Evolutionary conservation across 2,113 vertebrate species (phyloP), one percentile per base, ranked within the genome.

Genomic region (Oreochromis spilurus): DNA sequence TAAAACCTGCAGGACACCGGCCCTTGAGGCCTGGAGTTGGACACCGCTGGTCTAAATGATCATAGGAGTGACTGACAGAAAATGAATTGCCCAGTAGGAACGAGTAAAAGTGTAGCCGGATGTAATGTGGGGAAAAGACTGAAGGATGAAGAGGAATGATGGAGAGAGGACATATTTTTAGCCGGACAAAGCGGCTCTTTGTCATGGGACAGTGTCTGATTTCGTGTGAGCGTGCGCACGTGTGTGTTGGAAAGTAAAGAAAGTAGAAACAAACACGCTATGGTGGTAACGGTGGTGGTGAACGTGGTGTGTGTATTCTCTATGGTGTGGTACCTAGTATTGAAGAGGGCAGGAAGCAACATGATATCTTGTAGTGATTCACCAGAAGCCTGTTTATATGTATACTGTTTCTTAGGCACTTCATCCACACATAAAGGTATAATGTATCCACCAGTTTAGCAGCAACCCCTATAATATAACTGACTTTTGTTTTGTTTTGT

Each of bases 151-250:
- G 72, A 90, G 82, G 72, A 85, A 67, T 84, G 78, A 79, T 77
- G 50, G 60, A 83, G 89, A 84, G 78, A 90, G 75, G 48, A 65
- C 48, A 55, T 38, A 21, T 93, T 91, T 90, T 84, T 90, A 21
- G 60, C 62, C 62, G 67, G 75, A 96, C 94, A 96, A 96, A 95
- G 93, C 88, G 65, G 86, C 93, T 94, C 91, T 95, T 90, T 93
- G 93, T 96, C 90, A 90, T 82, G 88, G 85, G 79, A 83, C 19
- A 85, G 94, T 92, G 89, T 95, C 93, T 95, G 91, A 91, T 94
- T 94, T 93, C 89, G 2, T 70, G 70, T 88, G 82, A 83, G 84
- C 89, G 92, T 90, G 43, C 48, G 78, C 84, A 43, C 75, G 40
- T 26, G 65, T 72, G 65, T 45, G 77, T 77, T 72, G 60, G 84